phyloP scores from a whole-genome alignment of 2,888 invertebrate species.

The Ernsta delagoae region DNA sequence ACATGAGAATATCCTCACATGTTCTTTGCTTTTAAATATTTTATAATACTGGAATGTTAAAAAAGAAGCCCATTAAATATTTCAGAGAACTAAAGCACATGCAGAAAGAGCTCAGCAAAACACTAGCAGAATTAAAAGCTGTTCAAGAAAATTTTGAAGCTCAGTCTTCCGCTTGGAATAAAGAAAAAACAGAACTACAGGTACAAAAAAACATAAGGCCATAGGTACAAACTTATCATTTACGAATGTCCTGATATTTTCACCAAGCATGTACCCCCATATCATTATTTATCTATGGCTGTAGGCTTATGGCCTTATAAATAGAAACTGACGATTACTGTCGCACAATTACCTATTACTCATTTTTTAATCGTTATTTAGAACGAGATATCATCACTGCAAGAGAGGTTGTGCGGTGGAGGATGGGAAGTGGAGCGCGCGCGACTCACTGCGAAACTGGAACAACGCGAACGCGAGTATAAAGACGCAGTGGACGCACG shows the following conservation, averaged over 20 bases:
- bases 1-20: too few species aligned
- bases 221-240: too few species aligned
- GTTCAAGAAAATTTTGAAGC: constrained; percentile 86
- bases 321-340: too few species aligned
- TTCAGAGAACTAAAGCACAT: constrained; percentile 86
- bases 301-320: too few species aligned
- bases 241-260: too few species aligned
- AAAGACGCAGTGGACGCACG: constrained; percentile 90
- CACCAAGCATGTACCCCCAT: too few species aligned
- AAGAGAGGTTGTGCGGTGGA: constrained; percentile 81
- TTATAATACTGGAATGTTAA: background rate
- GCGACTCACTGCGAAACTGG: constrained; percentile 88
- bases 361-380: constrained; percentile 46
- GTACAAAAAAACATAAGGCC: constrained; percentile 58
- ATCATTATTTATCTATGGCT: too few species aligned
- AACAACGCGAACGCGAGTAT: constrained; percentile 90
- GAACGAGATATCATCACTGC: constrained; percentile 73
- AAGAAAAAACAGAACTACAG: constrained; percentile 89
- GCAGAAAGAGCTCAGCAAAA: constrained; percentile 86
- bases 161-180: constrained; percentile 89
- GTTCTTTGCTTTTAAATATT: constrained; percentile 6
- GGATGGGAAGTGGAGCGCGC: constrained; percentile 88
- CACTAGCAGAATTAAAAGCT: constrained; percentile 87
- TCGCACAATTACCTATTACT: too few species aligned
- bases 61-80: constrained; percentile 36